Conservation (phyloP, 2,797 vertebrate species). For the Momotus momota region DNA sequence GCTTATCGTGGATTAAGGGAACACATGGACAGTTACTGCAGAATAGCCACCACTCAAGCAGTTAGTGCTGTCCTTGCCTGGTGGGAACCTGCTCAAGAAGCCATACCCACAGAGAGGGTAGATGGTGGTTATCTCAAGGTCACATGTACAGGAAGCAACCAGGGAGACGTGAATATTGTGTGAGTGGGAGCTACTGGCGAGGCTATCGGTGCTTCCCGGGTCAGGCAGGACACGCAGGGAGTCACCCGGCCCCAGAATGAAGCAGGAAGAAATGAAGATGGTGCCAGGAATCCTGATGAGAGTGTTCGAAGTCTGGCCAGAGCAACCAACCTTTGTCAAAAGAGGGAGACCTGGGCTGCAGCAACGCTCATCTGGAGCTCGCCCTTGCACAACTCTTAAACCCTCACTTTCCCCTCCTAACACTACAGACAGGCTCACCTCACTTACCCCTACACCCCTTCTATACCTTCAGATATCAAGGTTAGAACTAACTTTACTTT, state of each 20-base stretch:
- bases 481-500: not conserved
- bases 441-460: not conserved
- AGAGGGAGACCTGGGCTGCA: not conserved
- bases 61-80: not conserved
- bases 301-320: conserved; percentile 21
- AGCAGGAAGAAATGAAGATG: conserved; percentile 31
- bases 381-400: not conserved
- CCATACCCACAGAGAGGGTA: not conserved
- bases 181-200: not conserved
- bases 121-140: not conserved
- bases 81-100: conserved; percentile 16
- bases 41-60: not conserved
- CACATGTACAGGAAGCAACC: not conserved
- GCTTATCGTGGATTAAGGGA: not conserved
- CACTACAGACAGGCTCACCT: not conserved
- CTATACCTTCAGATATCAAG: not conserved
- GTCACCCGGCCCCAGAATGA: not conserved
- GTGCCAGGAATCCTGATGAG: not conserved
- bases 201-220: not conserved
- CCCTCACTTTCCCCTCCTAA: not conserved
- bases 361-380: not conserved
- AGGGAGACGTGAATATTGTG: not conserved
- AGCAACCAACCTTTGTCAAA: not conserved
- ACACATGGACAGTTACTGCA: not conserved
- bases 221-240: conserved; percentile 32